Conservation (phyloP, 2,113 vertebrate genomes). For the Hydrochoerus hydrochaeris region DNA sequence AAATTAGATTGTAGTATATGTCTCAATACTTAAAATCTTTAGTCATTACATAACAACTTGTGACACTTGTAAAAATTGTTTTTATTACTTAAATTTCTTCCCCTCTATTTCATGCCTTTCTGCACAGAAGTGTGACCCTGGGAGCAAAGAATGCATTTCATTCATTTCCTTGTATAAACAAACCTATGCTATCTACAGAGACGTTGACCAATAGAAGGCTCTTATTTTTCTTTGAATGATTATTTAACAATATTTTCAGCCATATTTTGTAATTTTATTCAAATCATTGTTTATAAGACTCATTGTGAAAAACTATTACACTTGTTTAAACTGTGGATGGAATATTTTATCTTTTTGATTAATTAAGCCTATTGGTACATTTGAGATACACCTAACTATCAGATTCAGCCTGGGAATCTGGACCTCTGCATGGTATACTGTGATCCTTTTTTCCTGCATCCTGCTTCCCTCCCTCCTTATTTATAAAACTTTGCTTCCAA, state of each 20-base stretch:
- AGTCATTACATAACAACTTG: neutral
- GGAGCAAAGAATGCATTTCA: neutral
- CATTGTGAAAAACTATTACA: neutral
- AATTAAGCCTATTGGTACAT: neutral
- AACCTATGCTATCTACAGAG: neutral
- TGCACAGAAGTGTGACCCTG: neutral
- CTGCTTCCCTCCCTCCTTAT: too few species aligned
- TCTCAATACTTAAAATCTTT: neutral
- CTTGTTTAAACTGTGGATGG: neutral
- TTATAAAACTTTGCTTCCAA: too few species aligned
- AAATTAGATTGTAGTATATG: neutral
- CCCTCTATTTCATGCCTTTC: neutral
- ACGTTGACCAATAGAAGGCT: neutral
- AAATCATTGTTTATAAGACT: neutral
- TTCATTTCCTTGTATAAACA: neutral
- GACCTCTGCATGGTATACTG: too few species aligned
- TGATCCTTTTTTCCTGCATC: too few species aligned
- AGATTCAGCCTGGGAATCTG: too few species aligned
- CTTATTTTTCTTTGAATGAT: neutral
- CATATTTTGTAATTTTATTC: neutral
- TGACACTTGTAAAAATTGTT: neutral
- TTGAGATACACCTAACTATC: neutral
- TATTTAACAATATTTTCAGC: neutral
- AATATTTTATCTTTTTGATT: neutral
- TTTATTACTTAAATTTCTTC: neutral